Conservation (phyloP, 2,797 vertebrate genomes). For the Crocodylus rhombifer region DNA sequence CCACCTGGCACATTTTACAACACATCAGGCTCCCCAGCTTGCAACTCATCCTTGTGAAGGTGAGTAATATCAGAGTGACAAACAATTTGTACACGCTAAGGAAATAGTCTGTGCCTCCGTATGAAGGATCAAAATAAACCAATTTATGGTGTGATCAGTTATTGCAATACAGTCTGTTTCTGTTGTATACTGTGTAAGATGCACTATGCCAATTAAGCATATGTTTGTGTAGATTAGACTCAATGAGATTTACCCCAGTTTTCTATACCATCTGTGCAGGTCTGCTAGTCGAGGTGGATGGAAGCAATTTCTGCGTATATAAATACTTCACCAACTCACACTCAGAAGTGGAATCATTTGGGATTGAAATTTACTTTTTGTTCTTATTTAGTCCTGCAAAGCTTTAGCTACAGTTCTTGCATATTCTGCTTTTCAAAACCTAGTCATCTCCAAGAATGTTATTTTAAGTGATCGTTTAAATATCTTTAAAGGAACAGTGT, state of each 20-base stretch:
- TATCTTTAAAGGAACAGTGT: background rate
- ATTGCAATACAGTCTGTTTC: slow-evolving; percentile 71
- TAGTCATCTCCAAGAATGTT: background rate
- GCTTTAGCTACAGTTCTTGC: background rate
- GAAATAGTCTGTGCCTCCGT: slow-evolving; percentile 17
- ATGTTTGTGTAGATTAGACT: slow-evolving; percentile 74
- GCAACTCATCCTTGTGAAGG: no score
- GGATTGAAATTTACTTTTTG: background rate
- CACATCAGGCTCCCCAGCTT: no score
- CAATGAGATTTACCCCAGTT: slow-evolving; percentile 69
- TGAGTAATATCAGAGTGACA: no score
- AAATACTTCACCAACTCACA: background rate
- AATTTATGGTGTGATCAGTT: slow-evolving; percentile 68
- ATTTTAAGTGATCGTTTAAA: background rate
- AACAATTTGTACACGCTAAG: slow-evolving; percentile 29
- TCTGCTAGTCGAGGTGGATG: background rate
- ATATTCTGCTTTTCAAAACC: background rate
- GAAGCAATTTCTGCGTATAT: slow-evolving; percentile 37
- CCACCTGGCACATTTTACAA: no score
- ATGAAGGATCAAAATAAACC: slow-evolving; percentile 72
- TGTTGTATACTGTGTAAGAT: slow-evolving; percentile 66
- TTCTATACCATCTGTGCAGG: slow-evolving; percentile 72
- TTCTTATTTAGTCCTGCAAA: background rate
- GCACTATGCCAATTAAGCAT: slow-evolving; percentile 77
- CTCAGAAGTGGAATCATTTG: background rate